A percentile compares a stretch with the other conserved stretches of the same genome.
These are phyloP conservation scores for Hassar affinis DNA, from an alignment of 2,113 vertebrate species.

Conservation along the genomic window DNA sequence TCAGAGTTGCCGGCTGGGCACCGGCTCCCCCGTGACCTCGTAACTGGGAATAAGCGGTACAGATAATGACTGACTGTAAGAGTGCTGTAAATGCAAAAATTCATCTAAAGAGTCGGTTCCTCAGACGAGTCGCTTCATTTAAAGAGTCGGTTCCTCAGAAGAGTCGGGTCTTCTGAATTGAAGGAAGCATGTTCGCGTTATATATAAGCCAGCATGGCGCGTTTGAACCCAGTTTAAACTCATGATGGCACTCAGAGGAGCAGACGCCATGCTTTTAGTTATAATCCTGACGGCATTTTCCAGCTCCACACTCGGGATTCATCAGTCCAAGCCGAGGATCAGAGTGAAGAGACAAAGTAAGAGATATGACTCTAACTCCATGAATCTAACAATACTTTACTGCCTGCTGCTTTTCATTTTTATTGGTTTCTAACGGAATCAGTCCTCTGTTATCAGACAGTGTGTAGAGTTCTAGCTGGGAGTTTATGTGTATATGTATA, in stretches of 20 bases:
- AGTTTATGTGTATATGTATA: no score
- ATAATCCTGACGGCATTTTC: background rate
- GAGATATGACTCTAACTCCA: background rate
- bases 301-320: background rate
- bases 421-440: no score
- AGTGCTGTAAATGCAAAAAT: no score
- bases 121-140: no score
- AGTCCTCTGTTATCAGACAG: background rate
- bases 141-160: background rate
- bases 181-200: no score
- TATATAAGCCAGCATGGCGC: background rate
- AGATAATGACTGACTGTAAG: no score
- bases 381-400: background rate
- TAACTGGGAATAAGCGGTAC: no score
- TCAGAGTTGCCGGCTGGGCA: no score
- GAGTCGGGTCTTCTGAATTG: background rate
- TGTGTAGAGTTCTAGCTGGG: no score
- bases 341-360: constrained; percentile 12
- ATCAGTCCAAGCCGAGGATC: background rate
- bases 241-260: background rate
- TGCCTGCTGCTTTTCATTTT: background rate
- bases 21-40: no score
- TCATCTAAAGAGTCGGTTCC: no score
- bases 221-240: fast-evolving
- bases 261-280: background rate